Conservation (phyloP, 2,888 invertebrate genomes). For the Chrysolina haemoptera region DNA sequence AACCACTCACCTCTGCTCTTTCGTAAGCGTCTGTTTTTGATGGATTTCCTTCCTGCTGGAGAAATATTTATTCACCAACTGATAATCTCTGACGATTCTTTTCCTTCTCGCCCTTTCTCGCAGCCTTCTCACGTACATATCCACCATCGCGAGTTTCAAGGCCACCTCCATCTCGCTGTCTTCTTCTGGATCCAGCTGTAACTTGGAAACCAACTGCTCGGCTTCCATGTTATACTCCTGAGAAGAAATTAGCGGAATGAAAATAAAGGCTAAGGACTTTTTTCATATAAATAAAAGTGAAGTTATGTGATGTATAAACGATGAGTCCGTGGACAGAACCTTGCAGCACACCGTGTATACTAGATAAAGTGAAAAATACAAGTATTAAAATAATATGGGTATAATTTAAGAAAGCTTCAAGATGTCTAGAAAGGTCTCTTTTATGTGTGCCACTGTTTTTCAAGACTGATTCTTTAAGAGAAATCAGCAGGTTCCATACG, state of each 20-base stretch:
- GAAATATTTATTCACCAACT: slow-evolving; percentile 90
- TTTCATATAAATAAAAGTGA: too few relatives aligned
- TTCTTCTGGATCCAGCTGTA: slow-evolving; percentile 85
- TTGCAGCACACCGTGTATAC: too few relatives aligned
- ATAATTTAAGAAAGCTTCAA: too few relatives aligned
- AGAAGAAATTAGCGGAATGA: slow-evolving; percentile 28
- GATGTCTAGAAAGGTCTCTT: too few relatives aligned
- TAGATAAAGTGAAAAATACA: too few relatives aligned
- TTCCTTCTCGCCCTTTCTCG: slow-evolving; percentile 91
- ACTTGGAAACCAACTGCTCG: slow-evolving; percentile 89
- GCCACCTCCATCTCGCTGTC: slow-evolving; percentile 93
- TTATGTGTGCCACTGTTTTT: too few relatives aligned
- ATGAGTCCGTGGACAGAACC: too few relatives aligned
- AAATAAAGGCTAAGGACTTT: too few relatives aligned
- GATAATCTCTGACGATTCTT: slow-evolving; percentile 91
- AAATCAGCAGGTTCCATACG: too few relatives aligned
- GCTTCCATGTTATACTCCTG: slow-evolving; percentile 93
- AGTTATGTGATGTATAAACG: too few relatives aligned
- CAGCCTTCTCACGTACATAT: slow-evolving; percentile 89
- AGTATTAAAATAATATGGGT: too few relatives aligned
- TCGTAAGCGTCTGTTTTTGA: slow-evolving; percentile 73
- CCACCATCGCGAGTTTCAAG: slow-evolving; percentile 91
- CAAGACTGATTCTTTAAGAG: too few relatives aligned
- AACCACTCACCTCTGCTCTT: slow-evolving; percentile 80
- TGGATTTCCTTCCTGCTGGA: slow-evolving; percentile 71